Evolutionary conservation across 2,113 vertebrate species (phyloP), one percentile per base, ranked within the genome.

Genomic region (Neogobius melanostomus): DNA sequence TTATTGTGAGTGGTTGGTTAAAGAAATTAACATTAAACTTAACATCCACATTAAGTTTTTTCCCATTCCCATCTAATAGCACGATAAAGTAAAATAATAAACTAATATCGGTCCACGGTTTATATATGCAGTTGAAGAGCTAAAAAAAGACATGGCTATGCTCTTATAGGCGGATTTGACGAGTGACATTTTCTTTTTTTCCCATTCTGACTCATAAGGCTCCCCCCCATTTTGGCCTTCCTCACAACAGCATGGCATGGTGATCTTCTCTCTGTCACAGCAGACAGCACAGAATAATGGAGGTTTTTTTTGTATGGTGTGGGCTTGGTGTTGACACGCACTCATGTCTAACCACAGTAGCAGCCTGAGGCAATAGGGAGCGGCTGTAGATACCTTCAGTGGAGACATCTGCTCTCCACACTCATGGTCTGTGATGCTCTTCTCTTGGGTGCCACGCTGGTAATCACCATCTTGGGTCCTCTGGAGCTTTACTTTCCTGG

Each of bases 201-300:
- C 75, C 75, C 17, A 45, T 77, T 86, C 80, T 85, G 82, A 88
- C 80, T 90, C 88, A 90, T 84, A 79, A 72, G 60, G 81, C 76
- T 75, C 62, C 84, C 84, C 84, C 84, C 83, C 80, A 62, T 83
- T 86, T 75, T 48, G 62, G 62, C 77, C 75, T 71, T 72, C 62
- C 74, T 75, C 73, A 81, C 61, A 28, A 82, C 75, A 67, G 72
- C 69, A 68, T 46, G 53, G 64, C 9, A 45, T 51, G 75, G 77
- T 78, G 77, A 56, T 83, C 83, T 90, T 69, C 71, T 81, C 70
- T 78, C 71, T 79, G 72, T 81, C 76, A 80, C 61, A 67, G 68
- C 59, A 71, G 76, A 74, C 74, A 68, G 82, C 65, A 81, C 78
- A 77, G 72, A 62, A 77, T 87, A 85, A 87, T 80, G 79, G 82